Evolutionary conservation across 2,113 vertebrate species (phyloP).

Genomic region (Caloenas nicobarica): DNA sequence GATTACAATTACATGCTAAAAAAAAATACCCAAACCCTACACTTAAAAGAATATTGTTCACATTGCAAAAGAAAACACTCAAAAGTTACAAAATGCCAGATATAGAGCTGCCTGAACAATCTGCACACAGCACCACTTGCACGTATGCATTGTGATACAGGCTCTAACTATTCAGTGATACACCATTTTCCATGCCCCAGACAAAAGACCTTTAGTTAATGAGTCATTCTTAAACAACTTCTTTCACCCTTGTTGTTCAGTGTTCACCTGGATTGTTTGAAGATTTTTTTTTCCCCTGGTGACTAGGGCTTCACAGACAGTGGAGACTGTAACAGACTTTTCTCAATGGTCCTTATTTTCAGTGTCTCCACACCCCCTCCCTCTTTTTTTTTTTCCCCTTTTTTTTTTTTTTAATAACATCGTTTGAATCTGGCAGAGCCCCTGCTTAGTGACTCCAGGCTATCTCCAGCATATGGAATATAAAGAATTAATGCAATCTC

Average conservation of each 20-base stretch:
- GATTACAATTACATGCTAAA: constrained; percentile 29
- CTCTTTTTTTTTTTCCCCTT: neutral
- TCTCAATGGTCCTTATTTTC: neutral
- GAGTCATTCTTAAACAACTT: neutral
- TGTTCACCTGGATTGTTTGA: neutral
- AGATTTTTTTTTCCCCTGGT: neutral
- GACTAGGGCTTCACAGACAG: neutral
- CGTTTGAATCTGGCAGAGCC: neutral
- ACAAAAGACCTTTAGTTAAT: neutral
- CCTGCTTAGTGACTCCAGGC: constrained; percentile 13
- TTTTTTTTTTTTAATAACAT: neutral
- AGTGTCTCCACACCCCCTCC: neutral
- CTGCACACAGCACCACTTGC: neutral
- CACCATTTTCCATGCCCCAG: neutral
- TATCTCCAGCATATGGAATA: neutral
- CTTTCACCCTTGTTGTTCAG: neutral
- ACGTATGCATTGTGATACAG: accelerated
- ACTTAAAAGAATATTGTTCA: constrained; percentile 16
- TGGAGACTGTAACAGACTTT: neutral
- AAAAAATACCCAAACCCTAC: neutral
- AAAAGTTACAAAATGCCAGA: neutral
- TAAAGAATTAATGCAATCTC: neutral
- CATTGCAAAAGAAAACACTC: neutral
- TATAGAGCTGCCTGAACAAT: neutral
- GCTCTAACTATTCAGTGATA: neutral